Base-by-base conservation (phyloP, 2,797 vertebrate species). In the Falco naumanni region DNA sequence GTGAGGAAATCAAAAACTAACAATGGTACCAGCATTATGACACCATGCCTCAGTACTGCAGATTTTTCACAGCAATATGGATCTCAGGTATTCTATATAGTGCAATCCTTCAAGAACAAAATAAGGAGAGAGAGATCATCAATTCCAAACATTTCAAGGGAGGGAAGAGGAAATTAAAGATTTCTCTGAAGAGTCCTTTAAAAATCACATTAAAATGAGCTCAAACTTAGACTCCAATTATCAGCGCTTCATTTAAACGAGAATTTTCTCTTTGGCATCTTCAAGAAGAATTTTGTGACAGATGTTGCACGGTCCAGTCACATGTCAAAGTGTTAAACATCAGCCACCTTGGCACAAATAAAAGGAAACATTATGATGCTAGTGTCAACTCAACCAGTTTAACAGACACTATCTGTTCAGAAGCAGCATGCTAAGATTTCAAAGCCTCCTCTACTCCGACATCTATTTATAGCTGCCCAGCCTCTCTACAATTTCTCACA, bases 351-450 rank as follows among this genome's bases (percentile, higher is more conserved):
- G 69, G 79, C 69, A 87, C 70, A 94, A 94, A 85, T 78, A 91
- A 89, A 90, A 89, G 29, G 41, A 77, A 96, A 94, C 71, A 76
- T 87, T 83, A 95, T 70, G 89, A 96, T 91, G 76, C 71, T 79
- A 64, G 57, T 41, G 77, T 77, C 92, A 86, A 95, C 78, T 56
- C 54, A 89, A 94, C 84, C 66, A 88, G 94, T 84, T 80, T 78
- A 96, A 95, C 89, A 97, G 94, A 94, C 87, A 68, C 93, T 75
- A 47, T 92, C 87, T 95, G 91, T 93, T 96, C 84, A 75, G 83
- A 96, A 96, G 96, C 91, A 97, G 96, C 78, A 95, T 43, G 82
- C 91, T 90, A 96, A 96, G 96, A 95, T 97, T 97, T 95, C 89
- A 95, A 96, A 95, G 59, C 80, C 89, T 96, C 45, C 89, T 83